Evolutionary conservation across 2,113 vertebrate species (phyloP).

Genomic region (Apteryx mantelli): DNA sequence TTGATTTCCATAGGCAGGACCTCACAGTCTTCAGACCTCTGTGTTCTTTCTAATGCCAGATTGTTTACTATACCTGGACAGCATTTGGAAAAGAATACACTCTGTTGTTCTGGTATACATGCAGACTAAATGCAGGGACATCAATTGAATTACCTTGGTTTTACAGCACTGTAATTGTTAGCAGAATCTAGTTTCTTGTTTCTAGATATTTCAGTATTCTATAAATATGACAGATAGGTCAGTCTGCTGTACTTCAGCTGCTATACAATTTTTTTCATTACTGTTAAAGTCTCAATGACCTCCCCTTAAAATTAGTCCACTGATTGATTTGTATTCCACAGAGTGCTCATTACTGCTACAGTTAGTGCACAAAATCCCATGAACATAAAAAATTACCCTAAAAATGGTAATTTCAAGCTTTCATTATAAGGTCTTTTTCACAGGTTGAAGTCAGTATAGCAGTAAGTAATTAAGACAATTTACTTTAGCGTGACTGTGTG

Average conservation of each 20-base stretch:
- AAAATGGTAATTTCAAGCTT: constrained; percentile 38
- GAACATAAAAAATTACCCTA: constrained; percentile 42
- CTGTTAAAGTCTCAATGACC: not conserved
- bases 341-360: constrained; percentile 19
- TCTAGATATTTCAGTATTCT: not conserved
- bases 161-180: not conserved
- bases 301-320: constrained; percentile 29
- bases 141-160: not conserved
- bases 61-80: not conserved
- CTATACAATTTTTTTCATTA: not conserved
- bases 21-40: not conserved
- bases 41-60: not conserved
- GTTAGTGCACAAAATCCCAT: not conserved
- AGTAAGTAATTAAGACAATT: constrained; percentile 32
- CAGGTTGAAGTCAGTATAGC: constrained; percentile 25
- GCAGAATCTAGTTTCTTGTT: not conserved
- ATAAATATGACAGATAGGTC: not conserved
- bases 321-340: constrained; percentile 44
- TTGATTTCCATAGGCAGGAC: not conserved
- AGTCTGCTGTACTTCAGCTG: constrained; percentile 4
- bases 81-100: not conserved
- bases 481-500: not conserved
- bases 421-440: constrained; percentile 23
- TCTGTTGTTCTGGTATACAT: not conserved
- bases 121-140: not conserved